Base-by-base conservation (phyloP, 2,888 invertebrate genomes). In the Metopia argyrocephala region DNA sequence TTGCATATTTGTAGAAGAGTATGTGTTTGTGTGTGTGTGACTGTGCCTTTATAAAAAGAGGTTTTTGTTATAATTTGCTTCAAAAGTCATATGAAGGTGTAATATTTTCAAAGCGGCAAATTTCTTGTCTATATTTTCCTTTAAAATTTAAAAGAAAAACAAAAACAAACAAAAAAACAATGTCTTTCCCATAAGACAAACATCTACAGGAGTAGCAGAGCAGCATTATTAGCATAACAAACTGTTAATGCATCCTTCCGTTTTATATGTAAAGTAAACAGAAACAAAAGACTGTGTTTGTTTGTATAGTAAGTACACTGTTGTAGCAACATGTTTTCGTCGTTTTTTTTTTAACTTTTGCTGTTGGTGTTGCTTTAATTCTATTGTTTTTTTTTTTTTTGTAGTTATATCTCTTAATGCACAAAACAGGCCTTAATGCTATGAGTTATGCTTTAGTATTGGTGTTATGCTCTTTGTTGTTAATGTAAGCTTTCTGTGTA, bases 251-350 rank as follows among this genome's bases (percentile, higher is more conserved):
- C 65, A 61, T 79, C 23, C 52, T 50, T 50, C 9, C 12, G 9
- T 9, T 15, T 12, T 3, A 38, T 12, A 12, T 3, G 38, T 2
- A 38, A 38, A 12, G 12, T 3, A 31, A 31, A 31, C 12, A 31
- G 12, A 38, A 15, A 31, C 61, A 52, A 52, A 79, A 50, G 68
- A 23, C 5, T 25, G 3, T 25, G 64, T n/a, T n/a, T n/a, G n/a
- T n/a, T n/a, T n/a, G n/a, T n/a, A n/a, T n/a, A n/a, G n/a, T n/a
- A n/a, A n/a, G n/a, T n/a, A n/a, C n/a, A n/a, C n/a, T n/a, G n/a
- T n/a, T n/a, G n/a, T 57, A 52, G 66, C 75, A 76, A 23, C 28
- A 56, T 71, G 65, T 66, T 79, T n/a, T n/a, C n/a, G n/a, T n/a
- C n/a, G n/a, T n/a, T n/a, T 65, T 18, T 7, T 38, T 38, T 38